Conservation (phyloP, 2,888 invertebrate species). For the Drosophila falleni region DNA sequence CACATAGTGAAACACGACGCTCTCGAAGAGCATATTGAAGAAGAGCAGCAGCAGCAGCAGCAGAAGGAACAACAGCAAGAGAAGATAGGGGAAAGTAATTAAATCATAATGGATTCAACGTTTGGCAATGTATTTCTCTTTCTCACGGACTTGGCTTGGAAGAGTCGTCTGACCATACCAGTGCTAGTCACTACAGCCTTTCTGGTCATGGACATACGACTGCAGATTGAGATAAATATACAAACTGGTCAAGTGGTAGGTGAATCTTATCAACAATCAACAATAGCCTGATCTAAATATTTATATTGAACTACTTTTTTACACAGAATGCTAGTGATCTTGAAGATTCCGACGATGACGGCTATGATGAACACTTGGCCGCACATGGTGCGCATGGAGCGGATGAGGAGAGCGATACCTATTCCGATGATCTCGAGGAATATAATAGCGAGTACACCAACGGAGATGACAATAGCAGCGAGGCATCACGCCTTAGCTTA, state of each 20-base stretch:
- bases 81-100: slow-evolving; percentile 10
- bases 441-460: slow-evolving; percentile 71
- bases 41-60: slow-evolving; percentile 22
- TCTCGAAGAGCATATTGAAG: slow-evolving; percentile 78
- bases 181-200: slow-evolving; percentile 89
- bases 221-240: slow-evolving; percentile 89
- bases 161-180: slow-evolving; percentile 89
- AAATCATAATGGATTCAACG: slow-evolving; percentile 83
- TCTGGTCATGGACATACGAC: slow-evolving; percentile 89
- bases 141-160: slow-evolving; percentile 90
- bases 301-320: background rate
- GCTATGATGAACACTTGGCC: slow-evolving; percentile 56
- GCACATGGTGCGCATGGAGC: slow-evolving; percentile 58
- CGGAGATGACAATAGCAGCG: slow-evolving; percentile 68
- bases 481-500: slow-evolving; percentile 49
- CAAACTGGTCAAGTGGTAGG: slow-evolving; percentile 85
- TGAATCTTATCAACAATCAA: background rate
- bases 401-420: slow-evolving; percentile 77
- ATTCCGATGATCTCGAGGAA: slow-evolving; percentile 72
- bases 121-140: slow-evolving; percentile 87
- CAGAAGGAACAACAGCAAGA: background rate
- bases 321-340: slow-evolving; percentile 81
- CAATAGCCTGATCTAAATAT: background rate
- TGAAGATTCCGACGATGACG: slow-evolving; percentile 75
- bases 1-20: slow-evolving; percentile 87